These are phyloP conservation scores for Turritopsis rubra DNA, from an alignment of 30 jellyfish, hydroid and myxozoan species.

Conservation along the genomic window DNA sequence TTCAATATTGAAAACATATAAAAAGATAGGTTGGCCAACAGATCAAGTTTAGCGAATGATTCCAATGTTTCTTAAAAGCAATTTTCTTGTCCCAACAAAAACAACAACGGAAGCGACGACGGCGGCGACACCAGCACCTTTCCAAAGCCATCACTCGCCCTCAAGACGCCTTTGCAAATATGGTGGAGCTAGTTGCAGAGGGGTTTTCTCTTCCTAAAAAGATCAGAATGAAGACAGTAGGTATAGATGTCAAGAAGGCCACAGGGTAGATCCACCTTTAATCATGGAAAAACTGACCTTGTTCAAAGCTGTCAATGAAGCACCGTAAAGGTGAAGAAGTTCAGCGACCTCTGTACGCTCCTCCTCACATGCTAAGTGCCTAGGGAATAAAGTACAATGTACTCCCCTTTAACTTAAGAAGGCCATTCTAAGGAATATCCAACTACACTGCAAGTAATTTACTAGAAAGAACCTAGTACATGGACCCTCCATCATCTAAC, in stretches of 20 bases:
- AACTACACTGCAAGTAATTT: too few relatives aligned
- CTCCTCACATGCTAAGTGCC: slow-evolving; percentile 91
- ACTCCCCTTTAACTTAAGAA: neutral
- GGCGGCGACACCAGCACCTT: neutral
- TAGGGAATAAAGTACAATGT: neutral
- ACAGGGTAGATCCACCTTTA: neutral
- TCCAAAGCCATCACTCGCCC: neutral
- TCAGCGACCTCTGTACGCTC: slow-evolving; percentile 65
- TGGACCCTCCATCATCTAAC: too few relatives aligned
- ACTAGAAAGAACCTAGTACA: neutral
- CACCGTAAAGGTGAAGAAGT: slow-evolving; percentile 45
- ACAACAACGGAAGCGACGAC: slow-evolving; percentile 1
- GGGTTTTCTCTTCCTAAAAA: slow-evolving; percentile 22
- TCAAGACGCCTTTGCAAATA: slow-evolving; percentile 14
- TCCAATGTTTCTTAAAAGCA: neutral
- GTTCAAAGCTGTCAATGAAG: slow-evolving; percentile 33
- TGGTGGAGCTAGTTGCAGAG: slow-evolving; percentile 22
- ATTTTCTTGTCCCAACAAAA: neutral
- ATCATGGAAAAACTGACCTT: slow-evolving; percentile 29
- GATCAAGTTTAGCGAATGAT: neutral
- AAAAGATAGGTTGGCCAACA: neutral
- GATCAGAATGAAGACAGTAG: neutral
- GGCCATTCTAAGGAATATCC: neutral
- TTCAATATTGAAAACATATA: too few relatives aligned
- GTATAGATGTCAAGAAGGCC: neutral